Conservation (phyloP, 2,797 vertebrate genomes). For the Buceros bicornis region DNA sequence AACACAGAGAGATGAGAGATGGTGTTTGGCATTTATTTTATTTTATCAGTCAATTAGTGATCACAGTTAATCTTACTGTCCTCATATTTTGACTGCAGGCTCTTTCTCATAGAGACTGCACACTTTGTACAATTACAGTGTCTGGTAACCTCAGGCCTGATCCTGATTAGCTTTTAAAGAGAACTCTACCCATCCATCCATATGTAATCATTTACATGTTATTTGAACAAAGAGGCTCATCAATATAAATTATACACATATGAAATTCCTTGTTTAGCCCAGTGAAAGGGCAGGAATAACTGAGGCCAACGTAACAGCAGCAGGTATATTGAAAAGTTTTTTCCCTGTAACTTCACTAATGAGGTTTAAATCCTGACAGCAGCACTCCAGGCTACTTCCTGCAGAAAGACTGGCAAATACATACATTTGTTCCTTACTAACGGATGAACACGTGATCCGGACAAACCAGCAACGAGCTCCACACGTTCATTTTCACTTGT, state of each 20-base stretch:
- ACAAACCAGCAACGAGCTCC: constrained; percentile 54
- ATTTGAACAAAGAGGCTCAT: not conserved
- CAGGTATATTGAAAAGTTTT: constrained; percentile 21
- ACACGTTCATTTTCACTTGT: not conserved
- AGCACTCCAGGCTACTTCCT: constrained; percentile 11
- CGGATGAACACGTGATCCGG: constrained; percentile 38
- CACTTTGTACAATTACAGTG: not conserved
- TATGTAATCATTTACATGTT: not conserved
- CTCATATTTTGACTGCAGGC: not conserved
- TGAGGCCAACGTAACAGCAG: not conserved
- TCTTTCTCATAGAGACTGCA: not conserved
- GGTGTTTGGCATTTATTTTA: not conserved
- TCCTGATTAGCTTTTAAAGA: not conserved
- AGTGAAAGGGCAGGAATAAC: constrained; percentile 52
- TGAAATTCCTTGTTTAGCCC: constrained; percentile 20
- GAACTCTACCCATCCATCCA: not conserved
- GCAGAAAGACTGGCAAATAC: constrained; percentile 43
- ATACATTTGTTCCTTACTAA: constrained; percentile 58
- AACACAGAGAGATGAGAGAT: not conserved
- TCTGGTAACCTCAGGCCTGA: not conserved
- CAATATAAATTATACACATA: not conserved
- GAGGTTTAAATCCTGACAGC: constrained; percentile 28
- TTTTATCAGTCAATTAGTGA: constrained; percentile 12
- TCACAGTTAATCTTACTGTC: not conserved
- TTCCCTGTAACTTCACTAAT: constrained; percentile 26